These are phyloP conservation scores for Sialis lutaria DNA, from an alignment of 2,888 invertebrate species.

Conservation along the genomic window DNA sequence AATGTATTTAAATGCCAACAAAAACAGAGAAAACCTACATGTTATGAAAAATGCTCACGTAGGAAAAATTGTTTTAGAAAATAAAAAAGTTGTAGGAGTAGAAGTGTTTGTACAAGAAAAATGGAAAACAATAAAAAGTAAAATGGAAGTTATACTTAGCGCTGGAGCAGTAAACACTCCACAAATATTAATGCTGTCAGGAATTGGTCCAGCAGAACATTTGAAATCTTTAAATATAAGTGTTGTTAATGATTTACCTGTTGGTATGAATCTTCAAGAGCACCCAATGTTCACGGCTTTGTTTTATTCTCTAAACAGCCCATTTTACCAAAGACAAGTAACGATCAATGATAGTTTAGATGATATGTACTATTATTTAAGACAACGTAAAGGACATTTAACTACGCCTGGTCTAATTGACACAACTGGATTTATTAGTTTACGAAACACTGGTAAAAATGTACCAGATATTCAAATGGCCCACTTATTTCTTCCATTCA, in stretches of 20 bases:
- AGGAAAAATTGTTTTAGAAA: conserved; percentile 29
- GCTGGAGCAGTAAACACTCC: conserved; percentile 49
- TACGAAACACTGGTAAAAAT: conserved; percentile 20
- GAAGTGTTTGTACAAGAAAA: conserved; percentile 20
- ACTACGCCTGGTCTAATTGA: conserved; percentile 26
- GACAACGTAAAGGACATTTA: conserved; percentile 26
- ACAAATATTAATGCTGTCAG: conserved; percentile 50
- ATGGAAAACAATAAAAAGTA: conserved; percentile 21
- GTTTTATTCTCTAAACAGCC: conserved; percentile 14
- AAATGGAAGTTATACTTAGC: conserved; percentile 43
- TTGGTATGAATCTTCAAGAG: conserved; percentile 38
- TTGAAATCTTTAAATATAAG: conserved; percentile 28
- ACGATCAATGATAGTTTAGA: conserved; percentile 10
- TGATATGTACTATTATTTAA: conserved; percentile 28
- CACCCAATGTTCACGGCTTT: conserved; percentile 29
- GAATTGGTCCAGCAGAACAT: conserved; percentile 36
- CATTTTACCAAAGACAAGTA: background rate
- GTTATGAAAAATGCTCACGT: conserved; percentile 38
- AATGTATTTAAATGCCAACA: conserved; percentile 25
- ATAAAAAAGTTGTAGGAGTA: conserved; percentile 27
- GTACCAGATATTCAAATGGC: conserved; percentile 34
- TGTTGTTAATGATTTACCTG: conserved; percentile 27
- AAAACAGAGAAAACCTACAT: conserved; percentile 35
- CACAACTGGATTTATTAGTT: conserved; percentile 32
- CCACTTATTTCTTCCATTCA: conserved; percentile 20